Evolutionary conservation across 1,140 invertebrate genomes (phyloP).

Genomic region (Penaeus indicus): DNA sequence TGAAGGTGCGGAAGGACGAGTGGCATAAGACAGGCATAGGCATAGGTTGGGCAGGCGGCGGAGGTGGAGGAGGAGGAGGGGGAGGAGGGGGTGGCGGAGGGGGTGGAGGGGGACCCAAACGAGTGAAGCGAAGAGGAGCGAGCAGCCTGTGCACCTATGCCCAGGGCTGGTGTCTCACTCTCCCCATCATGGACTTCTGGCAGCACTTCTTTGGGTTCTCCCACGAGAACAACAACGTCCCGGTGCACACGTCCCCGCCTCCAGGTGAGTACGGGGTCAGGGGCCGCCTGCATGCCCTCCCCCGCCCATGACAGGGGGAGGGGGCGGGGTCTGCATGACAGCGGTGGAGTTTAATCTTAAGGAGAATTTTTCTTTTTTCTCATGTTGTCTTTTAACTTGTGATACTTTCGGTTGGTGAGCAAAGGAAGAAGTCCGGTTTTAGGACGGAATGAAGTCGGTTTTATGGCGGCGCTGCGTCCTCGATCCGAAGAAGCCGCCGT

Average conservation of each 20-base stretch:
- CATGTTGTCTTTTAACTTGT: too few relatives aligned
- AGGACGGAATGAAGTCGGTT: too few relatives aligned
- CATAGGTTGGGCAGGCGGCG: slow-evolving; percentile 25
- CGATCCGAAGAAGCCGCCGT: too few relatives aligned
- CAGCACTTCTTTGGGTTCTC: slow-evolving; percentile 56
- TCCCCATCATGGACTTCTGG: slow-evolving; percentile 61
- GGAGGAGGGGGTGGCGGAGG: slow-evolving; percentile 22
- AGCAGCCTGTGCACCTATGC: slow-evolving; percentile 43
- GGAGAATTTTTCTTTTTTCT: too few relatives aligned
- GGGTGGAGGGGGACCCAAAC: not conserved
- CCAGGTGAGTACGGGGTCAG: slow-evolving; percentile 35
- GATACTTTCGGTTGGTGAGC: too few relatives aligned
- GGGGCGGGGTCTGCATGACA: not conserved
- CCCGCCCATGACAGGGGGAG: too few relatives aligned
- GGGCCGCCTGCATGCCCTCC: not conserved
- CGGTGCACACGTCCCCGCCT: slow-evolving; percentile 24
- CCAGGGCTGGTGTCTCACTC: slow-evolving; percentile 45
- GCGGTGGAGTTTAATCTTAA: too few relatives aligned
- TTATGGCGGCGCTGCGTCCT: too few relatives aligned
- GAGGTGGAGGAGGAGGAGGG: slow-evolving; percentile 37
- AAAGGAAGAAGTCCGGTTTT: too few relatives aligned
- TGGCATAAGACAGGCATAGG: slow-evolving; percentile 33
- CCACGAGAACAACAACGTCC: slow-evolving; percentile 55
- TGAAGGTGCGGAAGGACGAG: not conserved
- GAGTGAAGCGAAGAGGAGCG: not conserved